Evolutionary conservation across 2,888 invertebrate genomes (phyloP), one percentile per base, ranked within the genome.

Genomic region (Miltochrista miniata): DNA sequence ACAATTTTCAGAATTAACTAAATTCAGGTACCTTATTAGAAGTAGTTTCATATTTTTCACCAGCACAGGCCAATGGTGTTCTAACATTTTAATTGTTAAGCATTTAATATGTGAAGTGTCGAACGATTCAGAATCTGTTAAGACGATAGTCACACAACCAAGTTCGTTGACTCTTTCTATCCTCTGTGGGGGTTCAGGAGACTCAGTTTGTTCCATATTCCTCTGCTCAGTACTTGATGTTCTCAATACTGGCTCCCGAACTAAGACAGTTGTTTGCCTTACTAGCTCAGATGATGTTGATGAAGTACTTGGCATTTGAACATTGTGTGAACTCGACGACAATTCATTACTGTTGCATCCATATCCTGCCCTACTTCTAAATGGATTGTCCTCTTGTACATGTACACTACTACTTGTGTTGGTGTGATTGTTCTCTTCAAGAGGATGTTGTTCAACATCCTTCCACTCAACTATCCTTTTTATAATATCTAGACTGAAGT

Each of bases 391-490:
- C 55, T 87, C 90, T 56, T 86, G 88, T n/a, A 89, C 82, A 52
- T 76, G 85, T 52, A 73, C 76, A 45, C 68, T 79, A n/a, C n/a
- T n/a, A n/a, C 75, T 86, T 15, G 74, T 79, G 61, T 87, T 87
- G 39, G 83, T 79, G 58, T 87, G 86, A 62, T 83, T 92, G 57
- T 92, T 93, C 55, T 96, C 96, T 74, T 97, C 96, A 35, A 96
- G 79, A 0, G 96, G 96, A 89, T 97, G 97, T 67, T 94, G 93
- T 76, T 95, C 95, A 29, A 95, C 88, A 83, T 97, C 97, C 74
- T 96, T 97, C 95, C 97, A 97, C 76, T 97, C 97, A 0, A 97
- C 96, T 70, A 97, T 96, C 66, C 96, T 93, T 75, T 96, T 96
- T 45, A 97, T 95, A 40, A 97, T 94, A 77, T 97, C 97, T 67